These are phyloP conservation scores for Cloeon dipterum DNA, from an alignment of 2,888 invertebrate genomes.

Conservation along the genomic window DNA sequence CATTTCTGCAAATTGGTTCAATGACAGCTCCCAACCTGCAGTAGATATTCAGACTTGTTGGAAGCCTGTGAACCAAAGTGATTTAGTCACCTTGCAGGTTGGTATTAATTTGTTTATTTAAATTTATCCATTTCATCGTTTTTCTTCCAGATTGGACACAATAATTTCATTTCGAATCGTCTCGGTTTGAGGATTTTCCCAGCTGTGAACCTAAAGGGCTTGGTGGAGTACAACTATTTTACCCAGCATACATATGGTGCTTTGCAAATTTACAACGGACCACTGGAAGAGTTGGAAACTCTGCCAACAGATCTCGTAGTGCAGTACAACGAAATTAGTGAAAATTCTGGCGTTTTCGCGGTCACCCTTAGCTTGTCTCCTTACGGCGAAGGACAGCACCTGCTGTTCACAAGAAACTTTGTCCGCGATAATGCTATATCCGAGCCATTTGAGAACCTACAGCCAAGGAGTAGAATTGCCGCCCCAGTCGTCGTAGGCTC, in stretches of 20 bases:
- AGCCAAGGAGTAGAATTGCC: constrained; percentile 77
- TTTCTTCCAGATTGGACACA: constrained; percentile 77
- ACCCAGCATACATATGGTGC: constrained; percentile 59
- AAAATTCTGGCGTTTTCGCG: constrained; percentile 73
- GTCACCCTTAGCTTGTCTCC: constrained; percentile 72
- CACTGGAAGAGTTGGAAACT: constrained; percentile 55
- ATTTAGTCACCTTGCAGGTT: no score
- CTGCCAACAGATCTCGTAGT: constrained; percentile 46
- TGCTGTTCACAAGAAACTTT: constrained; percentile 72
- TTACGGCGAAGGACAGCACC: constrained; percentile 55
- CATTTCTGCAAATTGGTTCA: constrained; percentile 78
- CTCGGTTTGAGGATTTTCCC: constrained; percentile 59
- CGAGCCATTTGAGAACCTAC: constrained; percentile 64
- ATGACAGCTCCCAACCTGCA: constrained; percentile 51
- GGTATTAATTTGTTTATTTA: no score
- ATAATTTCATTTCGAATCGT: constrained; percentile 52
- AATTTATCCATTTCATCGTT: no score
- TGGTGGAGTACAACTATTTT: constrained; percentile 77
- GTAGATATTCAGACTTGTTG: constrained; percentile 70
- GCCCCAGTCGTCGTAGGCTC: constrained; percentile 65
- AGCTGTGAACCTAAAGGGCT: constrained; percentile 51
- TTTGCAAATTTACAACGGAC: constrained; percentile 58
- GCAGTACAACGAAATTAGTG: constrained; percentile 70
- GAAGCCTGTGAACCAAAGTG: no score
- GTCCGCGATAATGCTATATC: constrained; percentile 62